phyloP scores from a whole-genome alignment of 2,888 invertebrate genomes.

The Nomada fucata region DNA sequence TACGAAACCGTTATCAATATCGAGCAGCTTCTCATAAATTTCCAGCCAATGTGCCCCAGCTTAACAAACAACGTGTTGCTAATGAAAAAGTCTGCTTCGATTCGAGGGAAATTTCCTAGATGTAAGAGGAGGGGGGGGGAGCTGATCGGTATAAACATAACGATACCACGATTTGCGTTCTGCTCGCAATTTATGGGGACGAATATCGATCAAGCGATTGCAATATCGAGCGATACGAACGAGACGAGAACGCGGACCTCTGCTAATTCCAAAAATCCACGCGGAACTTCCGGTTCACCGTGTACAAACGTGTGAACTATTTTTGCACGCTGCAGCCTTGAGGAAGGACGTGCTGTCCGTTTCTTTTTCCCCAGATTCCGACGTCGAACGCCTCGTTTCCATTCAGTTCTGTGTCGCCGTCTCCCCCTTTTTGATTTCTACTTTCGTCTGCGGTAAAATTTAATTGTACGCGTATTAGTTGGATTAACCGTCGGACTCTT shows the following conservation, averaged over 20 bases:
- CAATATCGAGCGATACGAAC: constrained; percentile 15
- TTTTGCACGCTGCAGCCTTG: constrained; percentile 3
- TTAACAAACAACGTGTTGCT: neutral
- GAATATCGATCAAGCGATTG: neutral
- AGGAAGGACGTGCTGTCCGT: constrained; percentile 37
- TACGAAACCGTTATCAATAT: constrained; percentile 6
- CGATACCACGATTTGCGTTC: no score
- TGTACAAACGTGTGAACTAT: constrained; percentile 14
- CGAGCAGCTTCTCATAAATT: neutral
- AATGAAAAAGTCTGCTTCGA: no score
- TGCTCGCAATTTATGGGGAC: no score
- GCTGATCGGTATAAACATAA: neutral
- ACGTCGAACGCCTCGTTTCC: neutral
- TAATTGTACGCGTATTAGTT: no score
- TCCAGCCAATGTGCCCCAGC: neutral
- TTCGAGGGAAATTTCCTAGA: neutral
- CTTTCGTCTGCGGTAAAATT: neutral
- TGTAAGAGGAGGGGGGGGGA: no score
- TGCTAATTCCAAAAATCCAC: constrained; percentile 16
- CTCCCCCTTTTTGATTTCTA: neutral
- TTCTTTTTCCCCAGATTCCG: neutral
- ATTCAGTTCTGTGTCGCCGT: no score
- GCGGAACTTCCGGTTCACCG: constrained; percentile 38
- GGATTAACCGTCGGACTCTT: no score
- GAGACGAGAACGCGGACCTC: constrained; percentile 4